Evolutionary conservation across 2,113 vertebrate species (phyloP).

Genomic region (Antennarius striatus): DNA sequence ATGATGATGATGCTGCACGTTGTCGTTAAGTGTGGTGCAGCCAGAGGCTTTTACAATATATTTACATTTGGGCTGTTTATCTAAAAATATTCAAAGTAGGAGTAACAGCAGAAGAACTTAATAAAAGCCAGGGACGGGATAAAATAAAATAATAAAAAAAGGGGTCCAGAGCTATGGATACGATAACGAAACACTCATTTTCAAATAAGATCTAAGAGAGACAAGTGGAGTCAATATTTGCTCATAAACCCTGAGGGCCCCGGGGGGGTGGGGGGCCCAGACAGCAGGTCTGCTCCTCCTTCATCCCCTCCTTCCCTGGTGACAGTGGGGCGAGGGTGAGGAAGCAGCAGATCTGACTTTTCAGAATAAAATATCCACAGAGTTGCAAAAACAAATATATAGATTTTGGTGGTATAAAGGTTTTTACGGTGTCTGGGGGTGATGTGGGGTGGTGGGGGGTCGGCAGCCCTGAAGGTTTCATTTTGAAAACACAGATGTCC

Average conservation of each 20-base stretch:
- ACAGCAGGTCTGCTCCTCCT: conserved; percentile 14
- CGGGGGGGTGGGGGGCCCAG: not conserved
- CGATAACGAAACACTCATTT: conserved; percentile 22
- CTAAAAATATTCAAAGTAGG: not conserved
- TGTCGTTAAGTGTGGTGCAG: conserved; percentile 22
- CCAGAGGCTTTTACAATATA: conserved; percentile 23
- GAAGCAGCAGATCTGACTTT: not conserved
- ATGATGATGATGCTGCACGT: conserved; percentile 13
- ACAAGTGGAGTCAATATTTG: conserved; percentile 20
- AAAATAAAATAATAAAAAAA: not conserved
- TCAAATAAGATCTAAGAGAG: conserved; percentile 25
- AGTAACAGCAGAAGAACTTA: too few species aligned
- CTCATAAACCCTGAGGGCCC: conserved; percentile 13
- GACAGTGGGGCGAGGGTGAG: conserved; percentile 4
- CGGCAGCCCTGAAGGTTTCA: too few species aligned
- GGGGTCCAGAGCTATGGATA: not conserved
- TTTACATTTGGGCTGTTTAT: conserved; percentile 28
- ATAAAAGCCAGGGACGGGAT: too few species aligned
- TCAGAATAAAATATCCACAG: not conserved
- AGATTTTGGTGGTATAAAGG: too few species aligned
- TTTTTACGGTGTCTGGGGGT: too few species aligned
- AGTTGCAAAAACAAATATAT: not conserved
- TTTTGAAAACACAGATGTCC: too few species aligned
- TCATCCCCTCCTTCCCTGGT: not conserved
- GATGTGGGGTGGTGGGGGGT: too few species aligned